Conservation (phyloP, 2,113 vertebrate genomes). For the Semicossyphus pulcher region DNA sequence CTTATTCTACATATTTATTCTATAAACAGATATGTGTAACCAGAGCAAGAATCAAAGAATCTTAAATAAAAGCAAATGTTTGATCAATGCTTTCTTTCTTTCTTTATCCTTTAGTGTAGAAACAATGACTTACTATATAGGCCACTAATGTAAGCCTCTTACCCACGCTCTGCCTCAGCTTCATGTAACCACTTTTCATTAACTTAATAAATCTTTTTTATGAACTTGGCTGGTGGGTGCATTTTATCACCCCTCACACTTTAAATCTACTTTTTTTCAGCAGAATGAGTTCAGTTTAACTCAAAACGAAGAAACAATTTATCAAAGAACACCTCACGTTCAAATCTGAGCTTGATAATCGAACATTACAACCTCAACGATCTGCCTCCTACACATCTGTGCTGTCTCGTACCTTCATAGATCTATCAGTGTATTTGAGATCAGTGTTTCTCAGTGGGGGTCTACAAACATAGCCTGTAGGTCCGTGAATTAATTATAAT, state of each 20-base stretch:
- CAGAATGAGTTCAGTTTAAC: constrained; percentile 31
- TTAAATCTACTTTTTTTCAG: not conserved
- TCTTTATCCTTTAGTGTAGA: constrained; percentile 16
- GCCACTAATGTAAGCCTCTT: constrained; percentile 19
- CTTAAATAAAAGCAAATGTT: constrained; percentile 32
- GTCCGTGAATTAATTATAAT: too few species aligned
- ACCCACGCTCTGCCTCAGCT: constrained; percentile 7
- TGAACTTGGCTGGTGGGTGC: constrained; percentile 39
- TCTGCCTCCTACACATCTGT: not conserved
- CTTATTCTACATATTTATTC: not conserved
- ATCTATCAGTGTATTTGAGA: too few species aligned
- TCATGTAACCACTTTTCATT: constrained; percentile 33
- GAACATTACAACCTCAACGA: not conserved
- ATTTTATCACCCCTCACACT: constrained; percentile 30
- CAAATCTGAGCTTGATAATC: not conserved
- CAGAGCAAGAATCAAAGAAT: constrained; percentile 17
- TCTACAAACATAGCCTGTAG: too few species aligned
- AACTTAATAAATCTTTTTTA: constrained; percentile 68
- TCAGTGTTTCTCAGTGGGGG: too few species aligned
- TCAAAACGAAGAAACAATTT: not conserved
- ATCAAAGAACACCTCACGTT: not conserved
- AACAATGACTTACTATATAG: constrained; percentile 28
- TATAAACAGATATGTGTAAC: not conserved
- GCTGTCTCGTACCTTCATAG: not conserved
- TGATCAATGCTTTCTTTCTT: constrained; percentile 11